Evolutionary conservation across 1,140 invertebrate genomes (phyloP), one percentile per base, ranked within the genome.

Genomic region (Microplitis mediator): DNA sequence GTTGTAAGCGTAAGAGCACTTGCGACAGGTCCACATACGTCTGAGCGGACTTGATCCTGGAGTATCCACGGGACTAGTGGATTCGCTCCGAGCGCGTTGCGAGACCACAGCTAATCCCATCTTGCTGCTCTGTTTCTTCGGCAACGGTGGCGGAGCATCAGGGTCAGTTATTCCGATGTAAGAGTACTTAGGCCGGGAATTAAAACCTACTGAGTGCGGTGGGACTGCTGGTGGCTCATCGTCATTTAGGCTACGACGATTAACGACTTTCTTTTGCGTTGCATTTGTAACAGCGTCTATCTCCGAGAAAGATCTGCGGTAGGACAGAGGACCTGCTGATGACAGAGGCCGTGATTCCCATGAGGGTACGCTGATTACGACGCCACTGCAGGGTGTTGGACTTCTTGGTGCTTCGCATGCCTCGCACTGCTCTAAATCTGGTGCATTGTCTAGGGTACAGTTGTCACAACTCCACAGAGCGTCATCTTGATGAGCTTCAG

Each of bases 1-100:
- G 87, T 96, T 96, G 82, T 95, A 95, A 61, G 94, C 93, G 85
- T 93, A 96, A 78, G 94, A 95, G 85, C 95, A 97, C 84, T 95
- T 92, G 69, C 90, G 88, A 87, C 95, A 97, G 61, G 93, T 94
- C 95, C 95, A 96, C 91, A 94, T 93, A 73, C 93, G 90, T 71
- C 89, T 89, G 23, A 90, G 76, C n/a, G 86, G 82, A 69, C 81
- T 87, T 14, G 84, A 73, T 14, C 67, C 72, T 69, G 50, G 79
- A 45, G 56, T 80, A 77, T 78, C 78, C 4, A 86, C 76, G 31
- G 85, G 83, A 77, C 84, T 86, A 9, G 84, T 82, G 0, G 84
- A 80, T 76, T 87, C 87, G 67, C 82, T 86, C 64, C 87, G 86
- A 6, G 86, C 83, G 79, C 54, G 82, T 68, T 85, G 39, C 5